phyloP scores from a whole-genome alignment of 2,113 vertebrate species.

The Anolis carolinensis region DNA sequence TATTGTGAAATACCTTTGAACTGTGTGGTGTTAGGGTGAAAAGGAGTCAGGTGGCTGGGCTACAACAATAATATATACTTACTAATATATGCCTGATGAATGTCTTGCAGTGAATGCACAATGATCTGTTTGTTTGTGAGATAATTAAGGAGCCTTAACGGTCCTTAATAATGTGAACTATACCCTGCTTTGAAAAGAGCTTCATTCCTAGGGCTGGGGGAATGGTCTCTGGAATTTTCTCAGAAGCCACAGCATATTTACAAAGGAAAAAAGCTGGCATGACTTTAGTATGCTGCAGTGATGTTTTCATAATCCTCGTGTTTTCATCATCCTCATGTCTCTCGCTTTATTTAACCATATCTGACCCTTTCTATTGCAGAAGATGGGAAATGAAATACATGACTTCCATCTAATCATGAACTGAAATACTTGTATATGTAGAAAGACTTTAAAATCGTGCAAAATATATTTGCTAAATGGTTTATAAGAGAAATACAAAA shows the following conservation, averaged over 20 bases:
- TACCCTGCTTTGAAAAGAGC: background rate
- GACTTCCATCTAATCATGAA: background rate
- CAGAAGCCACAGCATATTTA: background rate
- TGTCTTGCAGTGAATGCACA: background rate
- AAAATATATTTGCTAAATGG: background rate
- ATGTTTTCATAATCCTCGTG: too few relatives aligned
- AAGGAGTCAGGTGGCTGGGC: too few relatives aligned
- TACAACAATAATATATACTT: too few relatives aligned
- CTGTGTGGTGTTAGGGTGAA: too few relatives aligned
- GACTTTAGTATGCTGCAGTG: too few relatives aligned
- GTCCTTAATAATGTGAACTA: background rate
- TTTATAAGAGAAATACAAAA: background rate
- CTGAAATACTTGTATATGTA: too few relatives aligned
- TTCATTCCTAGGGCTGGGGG: background rate
- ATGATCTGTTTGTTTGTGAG: background rate
- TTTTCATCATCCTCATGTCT: too few relatives aligned
- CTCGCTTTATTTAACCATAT: background rate
- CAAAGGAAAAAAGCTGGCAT: background rate
- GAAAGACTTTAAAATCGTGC: background rate
- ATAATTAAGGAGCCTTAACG: background rate
- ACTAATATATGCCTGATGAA: background rate
- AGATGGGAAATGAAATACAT: background rate
- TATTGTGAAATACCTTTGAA: too few relatives aligned
- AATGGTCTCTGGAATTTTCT: background rate
- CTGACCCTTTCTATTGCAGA: background rate